These are phyloP conservation scores for Notolepis coatsorum DNA, from an alignment of 2,797 vertebrate genomes.

Conservation along the genomic window DNA sequence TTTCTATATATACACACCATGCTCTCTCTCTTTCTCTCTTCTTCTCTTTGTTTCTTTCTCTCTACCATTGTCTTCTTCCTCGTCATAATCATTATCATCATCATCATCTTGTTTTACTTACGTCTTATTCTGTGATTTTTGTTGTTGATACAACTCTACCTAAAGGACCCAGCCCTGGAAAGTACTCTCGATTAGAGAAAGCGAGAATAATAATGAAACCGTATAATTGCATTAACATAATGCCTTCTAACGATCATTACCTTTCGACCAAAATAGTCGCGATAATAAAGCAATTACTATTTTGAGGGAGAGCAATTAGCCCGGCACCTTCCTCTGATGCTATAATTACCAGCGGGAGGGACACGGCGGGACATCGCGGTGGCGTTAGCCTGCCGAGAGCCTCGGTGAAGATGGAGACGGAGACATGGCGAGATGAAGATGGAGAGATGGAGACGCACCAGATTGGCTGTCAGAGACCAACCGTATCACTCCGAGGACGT, in stretches of 20 bases:
- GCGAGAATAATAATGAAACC: slow-evolving; percentile 73
- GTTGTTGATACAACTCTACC: slow-evolving; percentile 63
- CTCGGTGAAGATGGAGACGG: slow-evolving; percentile 54
- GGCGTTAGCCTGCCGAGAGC: slow-evolving; percentile 49
- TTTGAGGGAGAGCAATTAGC: slow-evolving; percentile 81
- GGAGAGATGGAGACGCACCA: slow-evolving; percentile 12
- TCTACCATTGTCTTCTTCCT: slow-evolving; percentile 2
- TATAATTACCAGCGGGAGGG: slow-evolving; percentile 72
- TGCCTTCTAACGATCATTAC: slow-evolving; percentile 82
- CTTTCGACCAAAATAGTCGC: slow-evolving; percentile 71
- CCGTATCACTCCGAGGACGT: slow-evolving; percentile 51
- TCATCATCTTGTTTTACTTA: slow-evolving; percentile 6
- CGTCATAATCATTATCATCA: background rate
- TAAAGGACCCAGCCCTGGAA: slow-evolving; percentile 49
- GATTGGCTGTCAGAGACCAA: slow-evolving; percentile 67
- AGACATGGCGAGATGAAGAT: slow-evolving; percentile 50
- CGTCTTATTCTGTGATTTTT: too few relatives aligned
- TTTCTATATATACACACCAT: too few relatives aligned
- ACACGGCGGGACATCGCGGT: slow-evolving; percentile 55
- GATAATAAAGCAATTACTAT: slow-evolving; percentile 84
- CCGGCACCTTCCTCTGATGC: slow-evolving; percentile 70
- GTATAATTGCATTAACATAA: slow-evolving; percentile 83
- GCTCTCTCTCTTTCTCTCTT: slow-evolving; percentile 1
- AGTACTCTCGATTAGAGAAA: slow-evolving; percentile 69
- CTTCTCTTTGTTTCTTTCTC: slow-evolving; percentile 6